Percentiles rank a stretch among this genome's conserved stretches.
These are phyloP conservation scores for Oryzias celebensis DNA, from an alignment of 2,113 vertebrate genomes.

Conservation along the genomic window DNA sequence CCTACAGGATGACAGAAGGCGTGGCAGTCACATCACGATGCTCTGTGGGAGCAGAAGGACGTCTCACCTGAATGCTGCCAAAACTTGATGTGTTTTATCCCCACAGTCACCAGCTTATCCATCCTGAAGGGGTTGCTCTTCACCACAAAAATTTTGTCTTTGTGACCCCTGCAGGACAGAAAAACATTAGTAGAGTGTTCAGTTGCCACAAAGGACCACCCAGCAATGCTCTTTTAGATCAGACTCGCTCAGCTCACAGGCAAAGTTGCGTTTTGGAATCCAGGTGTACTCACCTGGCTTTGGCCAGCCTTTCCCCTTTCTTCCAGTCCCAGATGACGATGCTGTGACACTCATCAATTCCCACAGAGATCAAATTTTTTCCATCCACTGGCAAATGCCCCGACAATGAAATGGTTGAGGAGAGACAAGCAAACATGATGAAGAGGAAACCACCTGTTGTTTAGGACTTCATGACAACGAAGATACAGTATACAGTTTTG, in stretches of 20 bases:
- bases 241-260: no score
- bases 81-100: slow-evolving; percentile 97
- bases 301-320: slow-evolving; percentile 92
- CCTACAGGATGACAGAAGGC: slow-evolving; percentile 68
- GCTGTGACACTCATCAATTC: slow-evolving; percentile 90
- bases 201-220: background rate
- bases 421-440: slow-evolving; percentile 1
- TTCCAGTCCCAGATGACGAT: slow-evolving; percentile 98
- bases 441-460: background rate
- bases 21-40: background rate
- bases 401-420: no score
- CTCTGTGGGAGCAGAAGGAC: background rate
- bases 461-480: no score
- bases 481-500: no score
- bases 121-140: slow-evolving; percentile 91
- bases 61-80: slow-evolving; percentile 91
- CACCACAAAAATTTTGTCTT: slow-evolving; percentile 95
- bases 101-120: slow-evolving; percentile 93
- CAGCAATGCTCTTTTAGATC: background rate
- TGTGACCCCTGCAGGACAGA: slow-evolving; percentile 85
- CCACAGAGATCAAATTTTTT: slow-evolving; percentile 91
- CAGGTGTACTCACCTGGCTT: slow-evolving; percentile 80
- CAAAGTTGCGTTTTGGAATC: no score
- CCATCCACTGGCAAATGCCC: slow-evolving; percentile 83
- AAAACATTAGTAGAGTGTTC: background rate